These are phyloP conservation scores for Ennomos fuscantarius DNA, from an alignment of 2,888 invertebrate genomes.

Conservation along the genomic window DNA sequence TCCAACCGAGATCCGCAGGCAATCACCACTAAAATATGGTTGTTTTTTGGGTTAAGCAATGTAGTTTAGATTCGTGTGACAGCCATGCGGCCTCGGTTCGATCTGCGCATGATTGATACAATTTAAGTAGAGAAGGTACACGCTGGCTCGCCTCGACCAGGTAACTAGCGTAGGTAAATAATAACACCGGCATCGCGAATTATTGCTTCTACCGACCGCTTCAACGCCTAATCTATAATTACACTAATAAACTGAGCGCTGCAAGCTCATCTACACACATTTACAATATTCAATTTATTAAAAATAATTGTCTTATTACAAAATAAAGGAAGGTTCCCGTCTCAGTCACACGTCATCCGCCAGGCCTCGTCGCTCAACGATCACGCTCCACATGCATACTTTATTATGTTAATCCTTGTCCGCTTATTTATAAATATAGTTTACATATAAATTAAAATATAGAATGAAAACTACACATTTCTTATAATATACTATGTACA, in stretches of 20 bases:
- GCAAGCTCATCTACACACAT: conserved; percentile 76
- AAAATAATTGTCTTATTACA: conserved; percentile 65
- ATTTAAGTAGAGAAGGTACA: conserved; percentile 50
- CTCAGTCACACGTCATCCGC: conserved; percentile 48
- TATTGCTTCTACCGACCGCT: conserved; percentile 42
- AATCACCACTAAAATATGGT: too few relatives aligned
- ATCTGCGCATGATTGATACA: conserved; percentile 20
- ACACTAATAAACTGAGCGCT: conserved; percentile 65
- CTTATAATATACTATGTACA: conserved; percentile 79
- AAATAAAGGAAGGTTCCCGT: conserved; percentile 40
- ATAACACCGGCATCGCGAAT: conserved; percentile 36
- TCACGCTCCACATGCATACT: conserved; percentile 49
- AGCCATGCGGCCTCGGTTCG: not conserved
- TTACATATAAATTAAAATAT: conserved; percentile 83
- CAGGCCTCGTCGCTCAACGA: conserved; percentile 52
- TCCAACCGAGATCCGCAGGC: too few relatives aligned
- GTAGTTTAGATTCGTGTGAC: too few relatives aligned
- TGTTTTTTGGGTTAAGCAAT: too few relatives aligned
- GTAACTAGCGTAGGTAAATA: conserved; percentile 67
- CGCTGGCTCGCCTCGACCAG: conserved; percentile 50
- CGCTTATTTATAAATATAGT: conserved; percentile 78
- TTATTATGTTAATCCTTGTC: conserved; percentile 74
- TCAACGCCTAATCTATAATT: conserved; percentile 47
- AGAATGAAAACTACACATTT: conserved; percentile 82
- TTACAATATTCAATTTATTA: conserved; percentile 61